phyloP scores from a whole-genome alignment of 2,113 vertebrate genomes.

The Eulacestoma nigropectus region DNA sequence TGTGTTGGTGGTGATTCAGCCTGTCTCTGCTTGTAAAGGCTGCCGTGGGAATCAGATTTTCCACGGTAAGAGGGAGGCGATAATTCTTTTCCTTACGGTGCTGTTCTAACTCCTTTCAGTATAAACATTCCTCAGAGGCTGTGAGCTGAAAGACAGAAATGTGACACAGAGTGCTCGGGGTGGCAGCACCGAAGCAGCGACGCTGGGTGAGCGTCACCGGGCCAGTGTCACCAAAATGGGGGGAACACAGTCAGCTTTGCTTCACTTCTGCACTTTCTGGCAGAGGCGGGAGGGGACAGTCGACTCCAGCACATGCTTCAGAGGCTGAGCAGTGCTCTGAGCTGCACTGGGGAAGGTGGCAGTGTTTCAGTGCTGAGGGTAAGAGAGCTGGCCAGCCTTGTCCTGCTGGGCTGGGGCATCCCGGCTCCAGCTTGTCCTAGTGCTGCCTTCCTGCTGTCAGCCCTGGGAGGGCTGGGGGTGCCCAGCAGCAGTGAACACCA shows the following conservation, averaged over 20 bases:
- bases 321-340: neutral
- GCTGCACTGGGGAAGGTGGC: neutral
- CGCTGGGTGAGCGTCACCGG: neutral
- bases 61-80: neutral
- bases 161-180: rapidly evolving
- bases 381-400: neutral
- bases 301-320: neutral
- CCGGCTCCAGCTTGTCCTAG: neutral
- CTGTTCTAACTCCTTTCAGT: neutral
- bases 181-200: neutral
- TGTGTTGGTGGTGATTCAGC: neutral
- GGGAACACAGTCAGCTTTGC: neutral
- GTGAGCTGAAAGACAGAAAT: neutral
- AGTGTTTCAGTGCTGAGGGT: neutral
- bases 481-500: neutral
- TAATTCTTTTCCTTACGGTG: neutral
- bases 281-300: constrained; percentile 1
- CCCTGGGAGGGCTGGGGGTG: neutral
- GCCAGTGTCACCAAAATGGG: neutral
- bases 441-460: neutral
- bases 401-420: neutral
- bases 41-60: neutral
- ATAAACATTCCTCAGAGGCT: neutral
- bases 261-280: neutral
- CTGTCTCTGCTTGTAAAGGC: neutral